Conservation (phyloP, 2,888 invertebrate genomes). For the Drosophila antonietae region DNA sequence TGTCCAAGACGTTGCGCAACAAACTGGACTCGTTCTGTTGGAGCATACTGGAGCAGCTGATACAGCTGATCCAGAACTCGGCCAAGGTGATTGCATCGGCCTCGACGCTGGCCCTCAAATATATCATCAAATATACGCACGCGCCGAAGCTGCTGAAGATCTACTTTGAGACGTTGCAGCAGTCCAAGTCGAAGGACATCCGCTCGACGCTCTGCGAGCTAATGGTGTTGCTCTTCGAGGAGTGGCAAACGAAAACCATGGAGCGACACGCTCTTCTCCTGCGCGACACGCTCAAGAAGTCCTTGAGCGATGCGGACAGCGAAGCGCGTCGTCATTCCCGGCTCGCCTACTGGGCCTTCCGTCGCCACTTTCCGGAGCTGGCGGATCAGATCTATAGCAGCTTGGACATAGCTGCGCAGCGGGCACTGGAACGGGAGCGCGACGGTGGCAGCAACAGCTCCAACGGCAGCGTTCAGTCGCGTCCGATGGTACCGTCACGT, state of each 20-base stretch:
- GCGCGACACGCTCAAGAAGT: slow-evolving; percentile 93
- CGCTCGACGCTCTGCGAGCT: slow-evolving; percentile 92
- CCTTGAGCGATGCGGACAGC: slow-evolving; percentile 96
- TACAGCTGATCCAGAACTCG: slow-evolving; percentile 96
- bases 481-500: slow-evolving; percentile 63
- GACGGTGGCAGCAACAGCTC: slow-evolving; percentile 48
- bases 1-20: slow-evolving; percentile 93
- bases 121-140: slow-evolving; percentile 94
- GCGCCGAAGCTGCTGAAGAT: slow-evolving; percentile 92
- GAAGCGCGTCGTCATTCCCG: slow-evolving; percentile 90
- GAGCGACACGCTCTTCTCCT: slow-evolving; percentile 92
- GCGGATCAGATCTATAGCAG: slow-evolving; percentile 93
- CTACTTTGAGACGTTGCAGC: slow-evolving; percentile 89
- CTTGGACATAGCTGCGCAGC: slow-evolving; percentile 90
- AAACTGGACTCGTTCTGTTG: slow-evolving; percentile 95
- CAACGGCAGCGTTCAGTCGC: slow-evolving; percentile 41
- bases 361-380: slow-evolving; percentile 94
- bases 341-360: slow-evolving; percentile 96
- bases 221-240: slow-evolving; percentile 91
- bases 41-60: slow-evolving; percentile 91
- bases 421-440: slow-evolving; percentile 86
- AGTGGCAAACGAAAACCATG: slow-evolving; percentile 93
- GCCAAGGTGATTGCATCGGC: slow-evolving; percentile 98
- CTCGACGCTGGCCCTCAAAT: slow-evolving; percentile 93
- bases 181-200: slow-evolving; percentile 96